Conservation (phyloP, 2,888 invertebrate species). For the Eupithecia exiguata region DNA sequence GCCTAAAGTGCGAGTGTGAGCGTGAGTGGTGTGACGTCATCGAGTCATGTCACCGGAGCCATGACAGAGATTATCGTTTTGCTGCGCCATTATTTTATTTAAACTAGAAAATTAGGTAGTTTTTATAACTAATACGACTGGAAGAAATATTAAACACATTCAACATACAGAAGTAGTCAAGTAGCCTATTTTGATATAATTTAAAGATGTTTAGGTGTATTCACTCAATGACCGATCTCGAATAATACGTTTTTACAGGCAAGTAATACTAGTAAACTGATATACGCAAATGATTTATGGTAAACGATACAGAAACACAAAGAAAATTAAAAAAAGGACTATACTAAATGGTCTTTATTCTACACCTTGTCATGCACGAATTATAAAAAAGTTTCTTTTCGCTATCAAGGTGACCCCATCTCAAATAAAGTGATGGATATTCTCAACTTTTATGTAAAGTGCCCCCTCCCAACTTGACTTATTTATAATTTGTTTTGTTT, state of each 20-base stretch:
- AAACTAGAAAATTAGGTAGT: too few relatives aligned
- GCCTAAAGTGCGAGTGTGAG: too few relatives aligned
- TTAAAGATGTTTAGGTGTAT: neutral
- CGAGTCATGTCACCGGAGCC: too few relatives aligned
- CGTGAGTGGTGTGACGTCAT: too few relatives aligned
- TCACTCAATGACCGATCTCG: neutral
- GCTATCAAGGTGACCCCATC: neutral
- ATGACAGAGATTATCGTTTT: too few relatives aligned
- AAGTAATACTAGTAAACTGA: neutral
- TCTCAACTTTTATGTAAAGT: neutral
- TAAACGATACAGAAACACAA: neutral
- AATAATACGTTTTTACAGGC: neutral
- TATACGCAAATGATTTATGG: neutral
- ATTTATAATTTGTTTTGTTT: neutral
- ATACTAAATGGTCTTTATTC: neutral
- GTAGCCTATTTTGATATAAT: neutral
- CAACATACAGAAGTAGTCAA: too few relatives aligned
- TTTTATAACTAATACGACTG: too few relatives aligned
- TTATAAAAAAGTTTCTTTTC: neutral
- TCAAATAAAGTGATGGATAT: neutral
- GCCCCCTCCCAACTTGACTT: too few relatives aligned
- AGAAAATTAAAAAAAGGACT: neutral
- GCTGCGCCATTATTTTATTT: too few relatives aligned
- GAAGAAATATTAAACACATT: too few relatives aligned
- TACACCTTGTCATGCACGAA: neutral